Evolutionary conservation across 2,888 invertebrate genomes (phyloP).

Genomic region (Hyposoter dolosus): DNA sequence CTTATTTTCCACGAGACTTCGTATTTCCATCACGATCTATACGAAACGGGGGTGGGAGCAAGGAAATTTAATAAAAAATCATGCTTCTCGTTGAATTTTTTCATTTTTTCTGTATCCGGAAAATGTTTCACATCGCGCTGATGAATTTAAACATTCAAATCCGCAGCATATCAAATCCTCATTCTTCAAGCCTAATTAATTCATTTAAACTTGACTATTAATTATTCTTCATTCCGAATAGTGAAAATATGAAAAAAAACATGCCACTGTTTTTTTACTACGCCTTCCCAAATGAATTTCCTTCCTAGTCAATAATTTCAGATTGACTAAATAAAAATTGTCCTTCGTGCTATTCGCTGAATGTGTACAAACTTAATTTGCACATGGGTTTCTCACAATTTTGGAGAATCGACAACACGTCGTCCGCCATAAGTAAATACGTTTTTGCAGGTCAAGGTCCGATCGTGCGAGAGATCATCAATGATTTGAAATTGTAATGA

Average conservation of each 20-base stretch:
- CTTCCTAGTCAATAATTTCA: background rate
- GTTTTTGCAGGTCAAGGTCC: background rate
- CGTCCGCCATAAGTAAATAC: background rate
- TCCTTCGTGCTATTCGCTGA: background rate
- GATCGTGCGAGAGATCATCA: background rate
- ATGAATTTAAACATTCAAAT: too few species aligned
- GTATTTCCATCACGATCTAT: background rate
- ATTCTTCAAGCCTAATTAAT: too few species aligned
- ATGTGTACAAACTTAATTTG: constrained; percentile 21
- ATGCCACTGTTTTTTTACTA: background rate
- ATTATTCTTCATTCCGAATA: background rate
- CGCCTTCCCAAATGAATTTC: background rate
- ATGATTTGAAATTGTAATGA: constrained; percentile 2
- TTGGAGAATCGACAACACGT: constrained; percentile 6
- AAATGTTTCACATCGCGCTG: too few species aligned
- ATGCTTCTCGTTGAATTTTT: background rate
- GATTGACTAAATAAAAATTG: background rate
- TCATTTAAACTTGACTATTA: background rate
- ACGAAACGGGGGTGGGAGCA: background rate
- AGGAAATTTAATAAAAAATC: background rate
- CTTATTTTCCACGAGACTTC: background rate
- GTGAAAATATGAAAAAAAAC: background rate
- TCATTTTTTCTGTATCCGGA: too few species aligned
- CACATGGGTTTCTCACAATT: constrained; percentile 9
- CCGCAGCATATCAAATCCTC: too few species aligned